These are phyloP conservation scores for Lasioglossum figueresi DNA, from an alignment of 2,888 invertebrate genomes.

Conservation along the genomic window DNA sequence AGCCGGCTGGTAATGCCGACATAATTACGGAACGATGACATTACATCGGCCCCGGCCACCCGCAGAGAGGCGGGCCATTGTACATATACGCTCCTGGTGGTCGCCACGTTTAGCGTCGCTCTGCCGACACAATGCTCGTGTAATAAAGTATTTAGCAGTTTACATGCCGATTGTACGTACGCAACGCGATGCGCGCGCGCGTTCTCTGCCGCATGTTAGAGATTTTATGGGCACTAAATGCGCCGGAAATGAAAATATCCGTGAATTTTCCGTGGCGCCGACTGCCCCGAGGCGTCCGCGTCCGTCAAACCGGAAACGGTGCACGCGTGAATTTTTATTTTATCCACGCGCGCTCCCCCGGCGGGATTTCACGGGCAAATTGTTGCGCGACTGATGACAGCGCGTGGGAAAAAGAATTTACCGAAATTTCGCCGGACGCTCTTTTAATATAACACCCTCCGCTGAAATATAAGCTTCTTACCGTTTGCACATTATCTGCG, in stretches of 20 bases:
- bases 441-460: not conserved
- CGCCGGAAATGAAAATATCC: slow-evolving; percentile 34
- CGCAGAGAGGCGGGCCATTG: slow-evolving; percentile 25
- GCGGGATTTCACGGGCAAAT: not conserved
- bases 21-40: slow-evolving; percentile 57
- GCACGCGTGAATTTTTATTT: not conserved
- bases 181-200: not conserved
- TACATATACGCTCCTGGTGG: slow-evolving; percentile 17
- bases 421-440: not conserved
- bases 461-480: not conserved
- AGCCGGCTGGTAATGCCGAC: slow-evolving; percentile 44
- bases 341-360: not conserved
- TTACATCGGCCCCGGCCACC: slow-evolving; percentile 21
- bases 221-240: slow-evolving; percentile 20
- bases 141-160: slow-evolving; percentile 47
- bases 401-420: not conserved
- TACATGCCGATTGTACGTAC: slow-evolving; percentile 34
- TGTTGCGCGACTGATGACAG: not conserved
- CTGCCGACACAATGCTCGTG: slow-evolving; percentile 7
- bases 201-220: not conserved
- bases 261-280: slow-evolving; percentile 20
- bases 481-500: too few species aligned
- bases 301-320: not conserved
- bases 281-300: not conserved
- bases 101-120: not conserved